Percentiles rank a stretch among this genome's conserved stretches.
Evolutionary conservation across 2,888 invertebrate genomes (phyloP).

Genomic region (Parthenolecanium corni): DNA sequence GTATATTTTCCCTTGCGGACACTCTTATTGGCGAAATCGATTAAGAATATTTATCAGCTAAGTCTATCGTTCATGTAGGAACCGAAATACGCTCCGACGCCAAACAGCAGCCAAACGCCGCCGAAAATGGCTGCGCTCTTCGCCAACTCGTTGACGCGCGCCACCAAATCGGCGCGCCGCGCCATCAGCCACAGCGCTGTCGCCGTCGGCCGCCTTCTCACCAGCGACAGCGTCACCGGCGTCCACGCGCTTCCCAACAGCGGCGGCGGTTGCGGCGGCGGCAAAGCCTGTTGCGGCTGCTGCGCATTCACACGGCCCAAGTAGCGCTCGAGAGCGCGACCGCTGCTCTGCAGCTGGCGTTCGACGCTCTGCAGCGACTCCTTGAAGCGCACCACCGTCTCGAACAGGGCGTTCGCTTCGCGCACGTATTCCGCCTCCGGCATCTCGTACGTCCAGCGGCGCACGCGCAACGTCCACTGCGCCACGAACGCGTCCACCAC

Average conservation of each 20-base stretch:
- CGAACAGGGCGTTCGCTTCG: not conserved
- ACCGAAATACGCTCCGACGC: not conserved
- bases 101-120: not conserved
- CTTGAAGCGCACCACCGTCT: not conserved
- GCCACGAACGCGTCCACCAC: constrained; percentile 1
- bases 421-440: not conserved
- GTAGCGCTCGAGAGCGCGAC: not conserved
- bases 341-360: not conserved
- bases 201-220: not conserved
- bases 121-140: not conserved
- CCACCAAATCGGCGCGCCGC: not conserved
- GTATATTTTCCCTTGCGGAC: not conserved
- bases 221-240: not conserved
- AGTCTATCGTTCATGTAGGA: not conserved
- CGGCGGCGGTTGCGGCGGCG: not conserved
- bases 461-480: not conserved
- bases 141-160: not conserved
- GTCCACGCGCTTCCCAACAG: not conserved
- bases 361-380: not conserved
- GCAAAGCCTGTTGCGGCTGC: not conserved
- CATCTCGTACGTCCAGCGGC: not conserved
- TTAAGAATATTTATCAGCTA: too few relatives aligned
- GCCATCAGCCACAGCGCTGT: not conserved
- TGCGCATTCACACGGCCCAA: not conserved
- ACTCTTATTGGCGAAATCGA: too few relatives aligned